Evolutionary conservation across 2,888 invertebrate genomes (phyloP), one percentile per base, ranked within the genome.

Genomic region (Abrostola triplasia): DNA sequence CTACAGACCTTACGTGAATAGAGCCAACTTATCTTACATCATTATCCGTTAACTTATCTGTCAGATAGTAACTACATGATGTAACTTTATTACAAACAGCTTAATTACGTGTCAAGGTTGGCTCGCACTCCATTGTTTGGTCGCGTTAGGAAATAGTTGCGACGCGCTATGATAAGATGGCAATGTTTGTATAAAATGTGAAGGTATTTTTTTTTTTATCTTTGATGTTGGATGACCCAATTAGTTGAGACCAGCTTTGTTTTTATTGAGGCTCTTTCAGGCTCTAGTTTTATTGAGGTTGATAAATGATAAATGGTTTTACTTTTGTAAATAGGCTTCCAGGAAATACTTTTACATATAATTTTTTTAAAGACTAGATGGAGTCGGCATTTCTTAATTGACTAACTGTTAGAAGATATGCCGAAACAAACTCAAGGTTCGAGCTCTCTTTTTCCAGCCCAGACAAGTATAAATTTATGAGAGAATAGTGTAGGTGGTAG

Each of bases 61-160:
- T 8, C 64, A 65, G 67, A 62, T 64, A 69, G 61, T 59, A 56
- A 63, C 59, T 52, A 61, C 50, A 61, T 79, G 77, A 79, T 72
- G 79, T 79, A 79, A 79, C 38, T 13, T 58, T 59, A 49, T 81
- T 81, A 69, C 74, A 71, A 74, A 74, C 67, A 49, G 42, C 40
- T 52, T 70, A 54, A 70, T 75, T 78, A 68, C 73, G 59, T 76
- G 79, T 79, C 79, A 79, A 79, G 79, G 79, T 71, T 65, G 47
- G 0, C 6, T 36, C 8, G 44, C 8, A 9, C 44, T 11, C 42
- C 44, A 71, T 72, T 72, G 71, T 72, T 76, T 54, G 59, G 50
- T 59, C 38, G 59, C 24, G 72, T 72, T 72, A 51, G 37, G 71
- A 76, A 71, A 72, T 24, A n/a, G 36, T 57, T 57, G 49, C 35